phyloP scores from a whole-genome alignment of 2,797 vertebrate species.

The Cuniculus paca region DNA sequence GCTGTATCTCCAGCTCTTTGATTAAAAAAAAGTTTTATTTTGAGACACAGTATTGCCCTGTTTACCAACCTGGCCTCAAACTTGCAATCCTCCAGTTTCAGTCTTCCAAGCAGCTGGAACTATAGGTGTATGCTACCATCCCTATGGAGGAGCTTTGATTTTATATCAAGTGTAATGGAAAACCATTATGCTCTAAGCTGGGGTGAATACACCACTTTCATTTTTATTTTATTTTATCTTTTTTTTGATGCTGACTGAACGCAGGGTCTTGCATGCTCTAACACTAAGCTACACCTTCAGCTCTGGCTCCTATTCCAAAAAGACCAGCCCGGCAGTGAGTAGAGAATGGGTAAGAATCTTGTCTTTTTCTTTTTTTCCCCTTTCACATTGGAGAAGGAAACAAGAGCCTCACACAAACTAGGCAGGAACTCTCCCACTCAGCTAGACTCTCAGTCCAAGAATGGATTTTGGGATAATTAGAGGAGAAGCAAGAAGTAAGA shows the following conservation, averaged over 20 bases:
- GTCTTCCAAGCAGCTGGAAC: not conserved
- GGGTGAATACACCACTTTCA: not conserved
- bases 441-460: not conserved
- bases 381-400: not conserved
- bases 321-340: not conserved
- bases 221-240: not conserved
- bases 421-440: not conserved
- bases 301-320: not conserved
- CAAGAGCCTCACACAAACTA: not conserved
- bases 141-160: not conserved
- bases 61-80: not conserved
- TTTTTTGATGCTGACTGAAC: not conserved
- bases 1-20: not conserved
- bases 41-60: not conserved
- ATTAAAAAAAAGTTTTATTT: not conserved
- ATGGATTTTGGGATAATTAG: not conserved
- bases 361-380: not conserved
- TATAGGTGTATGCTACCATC: not conserved
- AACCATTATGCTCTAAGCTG: not conserved
- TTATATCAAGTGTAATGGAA: not conserved
- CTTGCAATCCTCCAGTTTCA: not conserved
- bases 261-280: not conserved
- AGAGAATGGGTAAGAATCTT: not conserved
- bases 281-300: not conserved
- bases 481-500: not conserved